Evolutionary conservation across 2,888 invertebrate species (phyloP), one percentile per base, ranked within the genome.

Genomic region (Ferdinandea cuprea): DNA sequence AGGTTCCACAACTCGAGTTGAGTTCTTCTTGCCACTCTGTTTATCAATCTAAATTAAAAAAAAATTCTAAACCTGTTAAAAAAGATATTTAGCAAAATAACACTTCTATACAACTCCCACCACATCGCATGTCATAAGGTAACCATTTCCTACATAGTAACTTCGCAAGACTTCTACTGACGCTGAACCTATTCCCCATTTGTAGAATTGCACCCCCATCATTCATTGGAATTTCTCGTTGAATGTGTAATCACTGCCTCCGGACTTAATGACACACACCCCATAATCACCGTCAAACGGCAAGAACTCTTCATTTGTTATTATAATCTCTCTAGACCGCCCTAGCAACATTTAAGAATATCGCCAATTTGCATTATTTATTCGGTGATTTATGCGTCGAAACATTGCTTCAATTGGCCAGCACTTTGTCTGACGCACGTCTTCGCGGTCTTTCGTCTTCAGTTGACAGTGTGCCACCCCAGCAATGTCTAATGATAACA

Each of bases 281-380:
- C 74, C 63, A 37, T 58, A 59, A 59, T 61, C 63, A 50, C n/a
- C 15, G 52, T 42, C 52, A 21, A 37, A 15, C 17, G 42, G 63
- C 42, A 69, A 81, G 50, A 65, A 48, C 56, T 76, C 81, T 77
- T 83, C 77, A 73, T 83, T 78, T 83, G 72, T 73, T 78, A 83
- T 83, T 83, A 83, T 78, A 83, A 83, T 78, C 63, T 73, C 32
- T 50, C 15, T 37, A 25, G 17, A 3, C 72, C 83, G 77, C 83
- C 83, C 78, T 72, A 15, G 40, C 63, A 77, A 72, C 77, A 83
- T 77, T 73, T 78, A 63, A 83, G 77, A 77, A 77, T n/a, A 81
- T 78, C 72, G 72, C 68, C 78, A 73, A 78, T 72, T 68, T 83
- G 63, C 72, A 83, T 83, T 83, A 83, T 83, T 83, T 63, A 83